phyloP scores from a whole-genome alignment of 2,113 vertebrate species.

The Promerops cafer region DNA sequence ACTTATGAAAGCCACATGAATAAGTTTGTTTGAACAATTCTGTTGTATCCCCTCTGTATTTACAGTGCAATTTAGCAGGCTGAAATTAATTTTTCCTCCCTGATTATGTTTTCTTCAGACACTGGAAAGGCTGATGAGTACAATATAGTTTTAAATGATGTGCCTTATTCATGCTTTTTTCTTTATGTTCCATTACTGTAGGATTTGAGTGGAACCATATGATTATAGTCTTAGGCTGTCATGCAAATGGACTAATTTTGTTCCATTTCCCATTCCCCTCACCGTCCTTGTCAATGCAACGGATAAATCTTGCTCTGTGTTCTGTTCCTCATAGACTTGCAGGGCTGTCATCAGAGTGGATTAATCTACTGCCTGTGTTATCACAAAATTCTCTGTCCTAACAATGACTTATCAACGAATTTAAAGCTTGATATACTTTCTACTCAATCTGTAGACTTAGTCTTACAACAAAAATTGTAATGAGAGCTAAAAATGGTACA shows the following conservation, averaged over 20 bases:
- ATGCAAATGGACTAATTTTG: conserved; percentile 74
- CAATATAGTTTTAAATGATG: conserved; percentile 47
- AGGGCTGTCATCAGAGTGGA: conserved; percentile 65
- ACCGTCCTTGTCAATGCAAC: conserved; percentile 63
- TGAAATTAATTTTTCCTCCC: conserved; percentile 69
- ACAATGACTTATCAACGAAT: conserved; percentile 58
- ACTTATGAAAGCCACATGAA: conserved; percentile 38
- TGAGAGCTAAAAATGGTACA: conserved; percentile 49
- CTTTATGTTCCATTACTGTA: conserved; percentile 59
- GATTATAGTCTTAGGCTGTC: conserved; percentile 74
- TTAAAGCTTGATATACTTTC: conserved; percentile 48
- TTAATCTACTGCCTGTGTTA: conserved; percentile 66
- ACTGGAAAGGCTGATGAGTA: conserved; percentile 60
- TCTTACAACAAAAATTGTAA: conserved; percentile 49
- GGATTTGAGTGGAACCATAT: conserved; percentile 69
- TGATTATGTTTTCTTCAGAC: conserved; percentile 57
- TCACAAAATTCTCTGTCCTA: conserved; percentile 61
- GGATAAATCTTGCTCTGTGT: conserved; percentile 52
- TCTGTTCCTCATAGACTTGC: conserved; percentile 51
- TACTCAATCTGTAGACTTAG: conserved; percentile 34
- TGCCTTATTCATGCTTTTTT: conserved; percentile 58
- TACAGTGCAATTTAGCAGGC: conserved; percentile 35
- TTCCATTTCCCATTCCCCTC: conserved; percentile 64
- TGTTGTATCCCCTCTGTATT: conserved; percentile 14
- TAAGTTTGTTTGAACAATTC: conserved; percentile 53